Conservation (phyloP, 2,888 invertebrate species). For the Pheosia gnoma region DNA sequence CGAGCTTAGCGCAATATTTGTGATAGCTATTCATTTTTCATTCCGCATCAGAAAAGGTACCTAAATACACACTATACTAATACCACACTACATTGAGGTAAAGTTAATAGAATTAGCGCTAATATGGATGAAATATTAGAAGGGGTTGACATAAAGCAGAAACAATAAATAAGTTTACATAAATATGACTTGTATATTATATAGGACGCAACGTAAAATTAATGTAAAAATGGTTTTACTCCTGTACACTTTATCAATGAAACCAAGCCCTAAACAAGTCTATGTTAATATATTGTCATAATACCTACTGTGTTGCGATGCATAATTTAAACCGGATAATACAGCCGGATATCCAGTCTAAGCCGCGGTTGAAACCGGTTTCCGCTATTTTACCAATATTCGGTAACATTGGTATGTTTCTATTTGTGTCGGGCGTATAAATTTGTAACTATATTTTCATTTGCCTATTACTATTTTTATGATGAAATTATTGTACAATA, state of each 20-base stretch:
- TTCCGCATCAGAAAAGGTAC: background rate
- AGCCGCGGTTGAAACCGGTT: background rate
- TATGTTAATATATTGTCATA: background rate
- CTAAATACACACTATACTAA: too few species aligned
- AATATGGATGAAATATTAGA: too few species aligned
- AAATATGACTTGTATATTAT: too few species aligned
- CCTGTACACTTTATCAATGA: background rate
- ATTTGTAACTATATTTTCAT: too few species aligned
- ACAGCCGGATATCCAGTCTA: background rate
- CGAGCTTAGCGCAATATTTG: slow-evolving; percentile 6
- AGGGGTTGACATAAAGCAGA: too few species aligned
- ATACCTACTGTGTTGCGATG: background rate
- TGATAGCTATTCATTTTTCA: background rate
- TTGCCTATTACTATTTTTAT: too few species aligned
- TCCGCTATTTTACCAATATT: background rate
- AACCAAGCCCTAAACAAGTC: background rate
- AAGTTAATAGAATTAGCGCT: too few species aligned
- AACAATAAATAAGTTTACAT: too few species aligned
- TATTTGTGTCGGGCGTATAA: too few species aligned
- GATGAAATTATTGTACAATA: background rate
- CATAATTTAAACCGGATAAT: background rate
- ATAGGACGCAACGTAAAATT: too few species aligned
- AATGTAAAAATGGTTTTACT: too few species aligned
- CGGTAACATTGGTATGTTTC: background rate
- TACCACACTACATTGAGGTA: too few species aligned